phyloP scores from a whole-genome alignment of 1,140 invertebrate genomes.

The Procambarus clarkii region DNA sequence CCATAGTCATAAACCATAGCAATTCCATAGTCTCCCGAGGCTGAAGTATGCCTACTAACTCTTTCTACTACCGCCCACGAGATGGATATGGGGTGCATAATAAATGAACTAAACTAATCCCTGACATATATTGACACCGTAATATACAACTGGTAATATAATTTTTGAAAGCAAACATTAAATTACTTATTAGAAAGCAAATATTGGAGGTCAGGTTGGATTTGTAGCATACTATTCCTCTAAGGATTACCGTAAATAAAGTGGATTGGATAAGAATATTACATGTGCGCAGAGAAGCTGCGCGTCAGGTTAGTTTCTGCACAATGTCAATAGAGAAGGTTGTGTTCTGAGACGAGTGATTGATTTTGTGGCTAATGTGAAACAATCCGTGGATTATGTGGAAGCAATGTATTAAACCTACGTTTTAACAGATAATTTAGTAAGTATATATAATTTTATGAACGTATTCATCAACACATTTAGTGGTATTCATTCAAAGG shows the following conservation, averaged over 20 bases:
- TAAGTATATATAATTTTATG: conserved; percentile 2
- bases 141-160: too few relatives aligned
- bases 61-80: too few relatives aligned
- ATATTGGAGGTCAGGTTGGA: too few relatives aligned
- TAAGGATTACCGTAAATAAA: not conserved
- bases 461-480: not conserved
- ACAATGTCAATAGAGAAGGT: conserved; percentile 11
- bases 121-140: too few relatives aligned
- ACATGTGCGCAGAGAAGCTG: not conserved
- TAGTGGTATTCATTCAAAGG: not conserved
- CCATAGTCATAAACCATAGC: too few relatives aligned
- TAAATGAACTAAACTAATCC: too few relatives aligned
- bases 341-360: not conserved
- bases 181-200: too few relatives aligned
- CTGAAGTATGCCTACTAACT: too few relatives aligned
- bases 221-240: too few relatives aligned
- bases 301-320: conserved; percentile 10
- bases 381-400: conserved; percentile 7
- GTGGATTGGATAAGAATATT: not conserved
- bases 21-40: too few relatives aligned
- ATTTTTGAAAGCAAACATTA: too few relatives aligned
- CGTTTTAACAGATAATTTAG: not conserved
- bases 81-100: too few relatives aligned
- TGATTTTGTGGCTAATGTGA: not conserved
- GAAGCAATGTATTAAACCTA: conserved; percentile 9